Evolutionary conservation across 1,140 invertebrate species (phyloP).

Genomic region (Apis dorsata): DNA sequence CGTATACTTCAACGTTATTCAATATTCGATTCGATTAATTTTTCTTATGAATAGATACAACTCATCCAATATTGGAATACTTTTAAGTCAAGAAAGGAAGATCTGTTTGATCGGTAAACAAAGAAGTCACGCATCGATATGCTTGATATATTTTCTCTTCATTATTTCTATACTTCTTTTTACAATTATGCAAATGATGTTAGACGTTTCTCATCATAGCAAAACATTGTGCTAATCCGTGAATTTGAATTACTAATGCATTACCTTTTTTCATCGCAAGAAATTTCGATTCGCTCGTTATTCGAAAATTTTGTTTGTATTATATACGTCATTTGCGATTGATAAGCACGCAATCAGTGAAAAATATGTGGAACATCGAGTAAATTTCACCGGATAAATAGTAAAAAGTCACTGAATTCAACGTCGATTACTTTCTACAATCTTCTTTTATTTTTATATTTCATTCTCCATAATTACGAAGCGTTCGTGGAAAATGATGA

Average conservation of each 20-base stretch:
- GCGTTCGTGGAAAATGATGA: neutral
- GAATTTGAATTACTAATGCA: slow-evolving; percentile 11
- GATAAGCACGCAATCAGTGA: neutral
- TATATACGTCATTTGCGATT: neutral
- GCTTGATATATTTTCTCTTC: neutral
- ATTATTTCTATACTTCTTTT: neutral
- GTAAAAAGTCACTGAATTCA: neutral
- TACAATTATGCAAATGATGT: neutral
- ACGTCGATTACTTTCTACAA: neutral
- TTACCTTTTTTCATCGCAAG: neutral
- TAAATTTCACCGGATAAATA: neutral
- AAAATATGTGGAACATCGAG: neutral
- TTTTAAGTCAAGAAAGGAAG: neutral
- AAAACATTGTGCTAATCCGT: neutral
- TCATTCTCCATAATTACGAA: neutral
- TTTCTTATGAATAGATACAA: no score
- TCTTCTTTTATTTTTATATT: no score
- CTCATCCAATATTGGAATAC: no score
- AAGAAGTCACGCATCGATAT: no score
- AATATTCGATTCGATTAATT: no score
- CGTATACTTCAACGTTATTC: no score
- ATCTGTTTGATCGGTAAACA: neutral
- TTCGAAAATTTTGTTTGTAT: no score
- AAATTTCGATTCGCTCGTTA: neutral
- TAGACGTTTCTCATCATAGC: neutral